These are phyloP conservation scores for Saccostrea echinata DNA, from an alignment of 1,140 invertebrate genomes.

Conservation along the genomic window DNA sequence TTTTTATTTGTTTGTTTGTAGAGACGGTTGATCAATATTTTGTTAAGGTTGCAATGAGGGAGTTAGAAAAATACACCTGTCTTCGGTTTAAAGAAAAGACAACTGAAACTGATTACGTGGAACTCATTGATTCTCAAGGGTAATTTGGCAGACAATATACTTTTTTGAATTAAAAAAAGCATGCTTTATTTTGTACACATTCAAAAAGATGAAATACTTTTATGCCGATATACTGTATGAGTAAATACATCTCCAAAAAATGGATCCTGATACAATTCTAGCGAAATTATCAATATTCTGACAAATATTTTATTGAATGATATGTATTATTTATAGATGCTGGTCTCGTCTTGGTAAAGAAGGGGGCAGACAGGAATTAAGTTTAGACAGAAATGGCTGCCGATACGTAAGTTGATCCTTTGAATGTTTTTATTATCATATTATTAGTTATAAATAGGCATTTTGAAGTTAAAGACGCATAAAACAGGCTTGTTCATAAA, in stretches of 20 bases:
- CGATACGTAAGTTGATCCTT: not conserved
- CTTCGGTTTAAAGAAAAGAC: constrained; percentile 56
- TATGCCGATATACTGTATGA: not conserved
- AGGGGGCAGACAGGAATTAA: constrained; percentile 7
- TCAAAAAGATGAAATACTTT: not conserved
- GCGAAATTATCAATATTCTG: too few relatives aligned
- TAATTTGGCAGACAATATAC: constrained; percentile 41
- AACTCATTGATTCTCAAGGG: constrained; percentile 65
- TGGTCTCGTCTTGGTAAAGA: constrained; percentile 1
- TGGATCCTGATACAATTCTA: too few relatives aligned
- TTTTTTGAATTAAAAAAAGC: not conserved
- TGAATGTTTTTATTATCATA: not conserved
- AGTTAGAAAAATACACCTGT: constrained; percentile 69
- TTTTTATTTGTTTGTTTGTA: not conserved
- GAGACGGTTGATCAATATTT: constrained; percentile 42
- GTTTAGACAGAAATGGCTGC: constrained; percentile 4
- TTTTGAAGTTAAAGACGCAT: too few relatives aligned
- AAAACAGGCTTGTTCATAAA: too few relatives aligned
- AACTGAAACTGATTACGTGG: constrained; percentile 53
- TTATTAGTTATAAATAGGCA: too few relatives aligned
- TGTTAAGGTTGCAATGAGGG: constrained; percentile 62
- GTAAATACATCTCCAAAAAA: too few relatives aligned
- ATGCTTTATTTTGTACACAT: not conserved
- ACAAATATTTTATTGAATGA: not conserved
- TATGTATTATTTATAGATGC: not conserved